Evolutionary conservation across 2,888 invertebrate species (phyloP).

Genomic region (Drosophila pseudotakahashii): DNA sequence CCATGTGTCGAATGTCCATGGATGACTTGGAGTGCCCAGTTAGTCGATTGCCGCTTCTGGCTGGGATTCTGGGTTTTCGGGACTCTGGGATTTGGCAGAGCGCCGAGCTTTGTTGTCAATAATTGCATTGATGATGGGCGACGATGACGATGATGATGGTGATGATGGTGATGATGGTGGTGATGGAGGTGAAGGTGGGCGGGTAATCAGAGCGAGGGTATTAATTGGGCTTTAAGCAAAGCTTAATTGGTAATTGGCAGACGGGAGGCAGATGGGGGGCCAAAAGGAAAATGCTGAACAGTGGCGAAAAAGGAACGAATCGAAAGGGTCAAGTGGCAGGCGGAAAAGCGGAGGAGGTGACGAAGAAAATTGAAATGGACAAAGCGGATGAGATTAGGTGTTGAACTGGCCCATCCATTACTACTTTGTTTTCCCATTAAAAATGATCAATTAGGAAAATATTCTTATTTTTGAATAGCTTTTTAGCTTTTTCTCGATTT

Average conservation of each 20-base stretch:
- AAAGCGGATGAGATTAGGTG: slow-evolving; percentile 12
- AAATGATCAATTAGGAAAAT: background rate
- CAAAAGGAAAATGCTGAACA: slow-evolving; percentile 6
- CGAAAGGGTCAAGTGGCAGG: slow-evolving; percentile 31
- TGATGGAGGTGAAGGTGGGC: background rate
- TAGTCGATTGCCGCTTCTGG: slow-evolving; percentile 42
- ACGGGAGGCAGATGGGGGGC: background rate
- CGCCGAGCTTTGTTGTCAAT: slow-evolving; percentile 74
- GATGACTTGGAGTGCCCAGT: slow-evolving; percentile 39
- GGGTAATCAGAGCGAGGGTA: slow-evolving; percentile 33
- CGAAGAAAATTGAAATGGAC: slow-evolving; percentile 22
- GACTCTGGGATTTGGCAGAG: slow-evolving; percentile 55
- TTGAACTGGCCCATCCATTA: background rate
- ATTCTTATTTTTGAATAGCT: too few relatives aligned
- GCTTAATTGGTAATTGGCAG: slow-evolving; percentile 73
- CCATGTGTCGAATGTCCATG: slow-evolving; percentile 18
- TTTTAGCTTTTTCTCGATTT: too few relatives aligned
- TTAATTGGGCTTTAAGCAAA: slow-evolving; percentile 77
- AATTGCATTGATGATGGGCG: slow-evolving; percentile 70
- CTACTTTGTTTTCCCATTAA: background rate
- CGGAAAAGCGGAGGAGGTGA: background rate
- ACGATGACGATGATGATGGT: background rate
- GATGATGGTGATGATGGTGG: too few relatives aligned
- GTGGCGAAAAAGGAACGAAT: slow-evolving; percentile 19
- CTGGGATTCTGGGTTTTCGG: slow-evolving; percentile 15